These are phyloP conservation scores for Drosophila willistoni DNA, from an alignment of 1,140 invertebrate genomes.

Conservation along the genomic window DNA sequence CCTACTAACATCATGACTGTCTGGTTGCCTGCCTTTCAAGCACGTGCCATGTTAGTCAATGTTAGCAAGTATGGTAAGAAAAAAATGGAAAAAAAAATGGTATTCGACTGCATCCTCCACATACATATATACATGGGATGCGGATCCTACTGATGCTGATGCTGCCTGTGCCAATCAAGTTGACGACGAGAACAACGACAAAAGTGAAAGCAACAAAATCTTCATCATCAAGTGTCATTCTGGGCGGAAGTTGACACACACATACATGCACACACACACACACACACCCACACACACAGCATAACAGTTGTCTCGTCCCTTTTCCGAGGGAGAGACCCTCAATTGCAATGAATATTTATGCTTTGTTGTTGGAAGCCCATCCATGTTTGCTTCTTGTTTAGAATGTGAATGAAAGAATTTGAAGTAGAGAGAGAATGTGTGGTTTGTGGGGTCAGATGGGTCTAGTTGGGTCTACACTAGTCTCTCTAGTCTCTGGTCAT, in stretches of 20 bases:
- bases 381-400: conserved; percentile 54
- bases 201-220: conserved; percentile 82
- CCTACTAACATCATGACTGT: conserved; percentile 1
- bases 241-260: conserved; percentile 73
- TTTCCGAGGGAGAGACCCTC: conserved; percentile 12
- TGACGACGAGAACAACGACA: conserved; percentile 46
- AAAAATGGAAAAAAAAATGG: conserved; percentile 22
- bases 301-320: conserved; percentile 23
- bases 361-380: conserved; percentile 56
- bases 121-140: conserved; percentile 29
- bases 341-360: conserved; percentile 76
- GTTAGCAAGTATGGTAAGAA: conserved; percentile 8
- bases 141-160: conserved; percentile 27
- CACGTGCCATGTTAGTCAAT: conserved; percentile 44
- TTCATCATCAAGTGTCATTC: conserved; percentile 81
- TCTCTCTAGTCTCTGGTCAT: not conserved
- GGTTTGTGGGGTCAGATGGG: conserved; percentile 2
- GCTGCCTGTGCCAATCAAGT: conserved; percentile 54
- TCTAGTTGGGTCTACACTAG: not conserved
- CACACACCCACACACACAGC: conserved; percentile 27
- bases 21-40: conserved; percentile 19
- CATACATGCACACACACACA: conserved; percentile 24
- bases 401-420: conserved; percentile 6
- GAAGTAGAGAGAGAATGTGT: not conserved
- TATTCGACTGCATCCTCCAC: conserved; percentile 32